Evolutionary conservation across 2,888 invertebrate species (phyloP).

Genomic region (Agonopterix alstromeriana): DNA sequence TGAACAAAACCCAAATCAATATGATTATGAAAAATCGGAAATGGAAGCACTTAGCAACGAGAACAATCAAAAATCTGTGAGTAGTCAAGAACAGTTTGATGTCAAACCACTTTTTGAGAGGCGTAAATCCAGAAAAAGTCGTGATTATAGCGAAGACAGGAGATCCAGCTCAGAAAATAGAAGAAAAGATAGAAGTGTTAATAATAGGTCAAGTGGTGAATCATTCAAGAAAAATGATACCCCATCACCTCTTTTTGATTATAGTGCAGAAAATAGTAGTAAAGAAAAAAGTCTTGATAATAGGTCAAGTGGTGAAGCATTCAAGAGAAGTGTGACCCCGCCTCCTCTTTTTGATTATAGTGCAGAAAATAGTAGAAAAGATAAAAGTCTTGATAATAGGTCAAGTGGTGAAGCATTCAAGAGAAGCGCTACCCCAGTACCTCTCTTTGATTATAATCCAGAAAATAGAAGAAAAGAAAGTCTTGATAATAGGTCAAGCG

Average conservation of each 20-base stretch:
- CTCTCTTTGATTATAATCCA: slow-evolving; percentile 44
- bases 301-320: slow-evolving; percentile 7
- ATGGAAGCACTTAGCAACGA: slow-evolving; percentile 15
- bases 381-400: slow-evolving; percentile 12
- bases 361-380: slow-evolving; percentile 18
- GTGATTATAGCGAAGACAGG: slow-evolving; percentile 19
- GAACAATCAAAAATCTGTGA: slow-evolving; percentile 11
- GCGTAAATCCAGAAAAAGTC: slow-evolving; percentile 22
- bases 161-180: slow-evolving; percentile 19
- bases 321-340: slow-evolving; percentile 19
- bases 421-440: slow-evolving; percentile 21
- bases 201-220: slow-evolving; percentile 15
- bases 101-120: slow-evolving; percentile 38
- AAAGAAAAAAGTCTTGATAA: slow-evolving; percentile 16
- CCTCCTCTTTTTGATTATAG: slow-evolving; percentile 46
- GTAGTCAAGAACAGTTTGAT: slow-evolving; percentile 8
- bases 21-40: slow-evolving; percentile 7
- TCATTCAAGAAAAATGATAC: slow-evolving; percentile 19
- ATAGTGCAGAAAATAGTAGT: slow-evolving; percentile 27
- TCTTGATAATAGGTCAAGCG: slow-evolving; percentile 5
- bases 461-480: slow-evolving; percentile 18
- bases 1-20: slow-evolving; percentile 14
- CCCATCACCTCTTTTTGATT: slow-evolving; percentile 41
- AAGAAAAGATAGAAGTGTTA: slow-evolving; percentile 23
- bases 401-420: slow-evolving; percentile 8